Evolutionary conservation across 1,140 invertebrate genomes (phyloP).

Genomic region (Panagrolaimus sp.): DNA sequence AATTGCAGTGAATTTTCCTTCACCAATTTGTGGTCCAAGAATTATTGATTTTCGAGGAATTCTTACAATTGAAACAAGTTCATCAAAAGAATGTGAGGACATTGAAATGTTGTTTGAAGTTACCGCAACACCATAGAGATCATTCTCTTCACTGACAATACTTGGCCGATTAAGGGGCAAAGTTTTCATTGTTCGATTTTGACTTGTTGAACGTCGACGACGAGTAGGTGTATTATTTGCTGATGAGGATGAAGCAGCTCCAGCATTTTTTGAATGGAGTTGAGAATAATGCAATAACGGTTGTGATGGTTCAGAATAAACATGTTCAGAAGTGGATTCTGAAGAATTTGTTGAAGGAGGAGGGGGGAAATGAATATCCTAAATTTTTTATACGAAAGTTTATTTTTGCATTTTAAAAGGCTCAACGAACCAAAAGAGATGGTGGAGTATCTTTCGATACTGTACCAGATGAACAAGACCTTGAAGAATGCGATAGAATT

Average conservation of each 20-base stretch:
- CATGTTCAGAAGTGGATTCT: background rate
- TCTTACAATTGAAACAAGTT: background rate
- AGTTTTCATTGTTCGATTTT: background rate
- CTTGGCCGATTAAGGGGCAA: background rate
- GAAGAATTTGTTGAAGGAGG: slow-evolving; percentile 21
- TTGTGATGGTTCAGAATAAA: background rate
- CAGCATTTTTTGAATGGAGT: slow-evolving; percentile 21
- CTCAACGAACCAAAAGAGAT: too few relatives aligned
- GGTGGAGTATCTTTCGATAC: slow-evolving; percentile 22
- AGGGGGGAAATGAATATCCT: slow-evolving; percentile 37
- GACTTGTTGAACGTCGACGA: background rate
- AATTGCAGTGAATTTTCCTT: slow-evolving; percentile 36
- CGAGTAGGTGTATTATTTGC: slow-evolving; percentile 6
- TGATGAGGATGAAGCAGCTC: slow-evolving; percentile 26
- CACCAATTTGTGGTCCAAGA: slow-evolving; percentile 27
- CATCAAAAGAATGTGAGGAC: background rate
- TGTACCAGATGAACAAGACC: slow-evolving; percentile 19
- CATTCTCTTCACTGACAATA: slow-evolving; percentile 3
- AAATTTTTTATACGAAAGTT: too few relatives aligned
- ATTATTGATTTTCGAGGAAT: slow-evolving; percentile 1
- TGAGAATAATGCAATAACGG: too few relatives aligned
- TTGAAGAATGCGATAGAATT: slow-evolving; percentile 18
- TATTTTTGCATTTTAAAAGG: too few relatives aligned
- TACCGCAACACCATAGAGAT: too few relatives aligned
- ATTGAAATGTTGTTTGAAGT: too few relatives aligned